These are phyloP conservation scores for Scaptomyza reducta DNA, from an alignment of 2,888 invertebrate species.

Conservation along the genomic window DNA sequence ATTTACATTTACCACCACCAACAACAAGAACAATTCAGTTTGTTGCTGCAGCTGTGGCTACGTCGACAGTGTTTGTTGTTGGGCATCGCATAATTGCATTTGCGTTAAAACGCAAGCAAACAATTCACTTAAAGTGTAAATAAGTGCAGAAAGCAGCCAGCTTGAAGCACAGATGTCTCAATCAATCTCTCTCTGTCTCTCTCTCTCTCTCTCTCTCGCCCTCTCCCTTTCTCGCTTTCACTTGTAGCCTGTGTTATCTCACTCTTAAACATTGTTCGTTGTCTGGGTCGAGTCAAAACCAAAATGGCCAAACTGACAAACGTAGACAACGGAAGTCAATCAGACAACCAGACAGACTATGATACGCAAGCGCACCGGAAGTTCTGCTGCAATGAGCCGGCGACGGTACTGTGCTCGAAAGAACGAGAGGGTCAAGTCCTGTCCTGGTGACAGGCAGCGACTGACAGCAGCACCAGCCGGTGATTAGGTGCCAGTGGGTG, in stretches of 20 bases:
- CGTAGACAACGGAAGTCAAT: constrained; percentile 78
- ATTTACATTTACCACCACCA: constrained; percentile 20
- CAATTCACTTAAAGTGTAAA: constrained; percentile 80
- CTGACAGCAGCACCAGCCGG: constrained; percentile 63
- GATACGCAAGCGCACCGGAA: constrained; percentile 76
- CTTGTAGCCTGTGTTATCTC: neutral
- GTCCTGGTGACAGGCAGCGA: constrained; percentile 34
- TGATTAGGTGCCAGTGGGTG: constrained; percentile 56
- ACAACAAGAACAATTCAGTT: constrained; percentile 2
- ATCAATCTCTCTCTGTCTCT: constrained; percentile 16
- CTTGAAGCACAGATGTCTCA: constrained; percentile 41
- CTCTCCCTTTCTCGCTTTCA: constrained; percentile 7
- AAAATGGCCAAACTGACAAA: constrained; percentile 78
- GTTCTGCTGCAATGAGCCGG: constrained; percentile 68
- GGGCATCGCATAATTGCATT: constrained; percentile 75
- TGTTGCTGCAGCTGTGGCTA: constrained; percentile 25
- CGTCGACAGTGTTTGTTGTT: constrained; percentile 30
- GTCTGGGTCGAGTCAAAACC: constrained; percentile 62
- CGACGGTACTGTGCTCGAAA: constrained; percentile 21
- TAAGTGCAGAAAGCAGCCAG: constrained; percentile 59
- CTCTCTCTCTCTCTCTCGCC: neutral
- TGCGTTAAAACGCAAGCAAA: constrained; percentile 79
- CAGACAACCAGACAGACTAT: constrained; percentile 73
- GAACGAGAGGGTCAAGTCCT: constrained; percentile 5
- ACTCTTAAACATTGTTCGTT: constrained; percentile 12